Evolutionary conservation across 92 coral and sea anemone genomes (phyloP), one percentile per base, ranked within the genome.

Genomic region (Palythoa caribaeorum): DNA sequence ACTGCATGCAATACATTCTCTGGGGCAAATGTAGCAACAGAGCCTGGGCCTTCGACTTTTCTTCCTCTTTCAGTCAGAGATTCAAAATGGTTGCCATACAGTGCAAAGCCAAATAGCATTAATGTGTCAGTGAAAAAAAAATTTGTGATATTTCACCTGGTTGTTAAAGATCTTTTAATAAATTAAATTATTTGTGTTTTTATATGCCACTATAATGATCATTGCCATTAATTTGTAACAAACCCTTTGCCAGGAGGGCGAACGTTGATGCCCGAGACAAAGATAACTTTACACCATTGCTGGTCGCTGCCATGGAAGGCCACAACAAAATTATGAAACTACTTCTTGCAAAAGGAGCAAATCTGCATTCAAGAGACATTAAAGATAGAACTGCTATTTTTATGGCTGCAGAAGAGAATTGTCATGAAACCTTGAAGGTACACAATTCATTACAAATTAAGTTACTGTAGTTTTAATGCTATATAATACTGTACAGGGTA

Each of bases 361-460:
- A 95, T 77, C 9, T 95, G 78, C 87, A 88, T 6, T 93, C 92
- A 1, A 92, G 79, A 44, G 92, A 97, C 77, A 88, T 83, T 38
- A 92, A 90, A 51, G 98, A 95, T 79, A 93, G 90, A 65, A 93
- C 96, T 51, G 97, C 98, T 2, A 94, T 97, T 55, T 97, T 79
- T 38, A 84, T 97, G 87, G 96, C 99, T 71, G 98, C 99, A 5
- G 97, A 97, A 71, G 96, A 95, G 71, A 97, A 97, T 89, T 93
- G 97, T 54, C 90, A 94, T 40, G 95, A 95, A 11, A 88, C 94
- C 8, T 65, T 97, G 74, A 92, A 71, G 94, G 99, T 97, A 84
- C n/a, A 63, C 7, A 1, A 53, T 40, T 71, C 13, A 13, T 14
- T 20, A 55, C 4, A 28, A 16, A n/a, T 35, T 6, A 60, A n/a